These are phyloP conservation scores for Tachina fera DNA, from an alignment of 2,888 invertebrate species.

Conservation along the genomic window DNA sequence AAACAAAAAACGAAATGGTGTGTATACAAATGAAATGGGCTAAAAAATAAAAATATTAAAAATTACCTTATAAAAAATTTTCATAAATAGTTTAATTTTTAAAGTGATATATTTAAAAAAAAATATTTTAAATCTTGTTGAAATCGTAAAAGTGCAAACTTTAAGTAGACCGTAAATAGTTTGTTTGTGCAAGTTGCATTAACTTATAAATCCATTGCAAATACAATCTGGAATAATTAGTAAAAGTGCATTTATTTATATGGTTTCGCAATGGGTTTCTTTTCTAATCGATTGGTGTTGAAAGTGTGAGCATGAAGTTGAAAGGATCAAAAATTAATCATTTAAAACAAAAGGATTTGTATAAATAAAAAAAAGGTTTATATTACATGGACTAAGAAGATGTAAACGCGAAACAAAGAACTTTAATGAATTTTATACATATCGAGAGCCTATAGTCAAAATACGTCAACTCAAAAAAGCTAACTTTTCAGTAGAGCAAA, in stretches of 20 bases:
- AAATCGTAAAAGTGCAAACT: conserved; percentile 65
- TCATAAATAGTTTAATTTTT: background rate
- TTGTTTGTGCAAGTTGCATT: conserved; percentile 40
- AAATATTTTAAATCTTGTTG: conserved; percentile 35
- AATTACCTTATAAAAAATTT: background rate
- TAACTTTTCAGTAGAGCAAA: too few species aligned
- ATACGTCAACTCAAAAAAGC: too few species aligned
- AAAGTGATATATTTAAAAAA: background rate
- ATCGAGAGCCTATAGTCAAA: too few species aligned
- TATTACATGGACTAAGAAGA: conserved; percentile 21
- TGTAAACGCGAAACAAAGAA: background rate
- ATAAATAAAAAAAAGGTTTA: conserved; percentile 16
- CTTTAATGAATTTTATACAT: background rate
- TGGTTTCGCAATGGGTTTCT: conserved; percentile 56
- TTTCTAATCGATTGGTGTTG: conserved; percentile 16
- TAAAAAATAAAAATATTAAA: background rate
- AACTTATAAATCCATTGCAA: conserved; percentile 45
- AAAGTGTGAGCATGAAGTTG: conserved; percentile 20
- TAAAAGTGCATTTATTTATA: conserved; percentile 44
- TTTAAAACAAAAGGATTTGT: conserved; percentile 10
- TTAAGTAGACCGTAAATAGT: conserved; percentile 63
- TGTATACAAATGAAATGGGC: conserved; percentile 72
- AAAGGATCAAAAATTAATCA: conserved; percentile 32
- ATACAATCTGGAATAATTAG: conserved; percentile 56
- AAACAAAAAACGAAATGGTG: conserved; percentile 76